These are phyloP conservation scores for Molorchus minor DNA, from an alignment of 2,888 invertebrate species.

Conservation along the genomic window DNA sequence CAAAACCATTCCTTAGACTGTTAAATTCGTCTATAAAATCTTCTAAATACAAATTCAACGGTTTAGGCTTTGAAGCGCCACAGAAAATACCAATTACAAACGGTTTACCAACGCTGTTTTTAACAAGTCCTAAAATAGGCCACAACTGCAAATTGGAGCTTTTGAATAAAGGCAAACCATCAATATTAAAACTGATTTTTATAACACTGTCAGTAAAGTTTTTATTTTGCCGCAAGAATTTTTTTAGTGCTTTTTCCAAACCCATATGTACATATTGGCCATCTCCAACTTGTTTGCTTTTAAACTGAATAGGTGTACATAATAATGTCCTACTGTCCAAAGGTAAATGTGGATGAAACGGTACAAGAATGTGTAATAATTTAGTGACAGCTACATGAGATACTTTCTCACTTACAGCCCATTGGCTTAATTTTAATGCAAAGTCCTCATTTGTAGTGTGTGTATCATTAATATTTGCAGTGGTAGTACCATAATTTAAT, in stretches of 20 bases:
- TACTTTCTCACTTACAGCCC: not conserved
- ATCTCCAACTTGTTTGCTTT: no score
- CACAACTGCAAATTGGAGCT: slow-evolving; percentile 20
- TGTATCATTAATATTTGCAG: no score
- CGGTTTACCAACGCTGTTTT: slow-evolving; percentile 9
- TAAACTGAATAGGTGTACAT: slow-evolving; percentile 1
- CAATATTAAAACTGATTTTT: slow-evolving; percentile 14
- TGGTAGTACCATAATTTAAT: no score
- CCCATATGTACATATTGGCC: slow-evolving; percentile 4
- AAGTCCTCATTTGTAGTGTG: no score
- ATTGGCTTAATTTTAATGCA: slow-evolving; percentile 2
- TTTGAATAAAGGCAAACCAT: slow-evolving; percentile 26
- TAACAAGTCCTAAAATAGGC: slow-evolving; percentile 26
- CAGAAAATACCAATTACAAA: slow-evolving; percentile 27
- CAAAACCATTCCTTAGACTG: no score
- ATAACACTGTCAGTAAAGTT: not conserved
- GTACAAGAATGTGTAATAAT: slow-evolving; percentile 1
- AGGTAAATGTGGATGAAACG: slow-evolving; percentile 8
- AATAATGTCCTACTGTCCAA: slow-evolving; percentile 4
- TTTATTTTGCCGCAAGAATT: not conserved
- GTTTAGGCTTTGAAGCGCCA: slow-evolving; percentile 22
- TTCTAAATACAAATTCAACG: slow-evolving; percentile 14
- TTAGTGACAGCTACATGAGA: not conserved
- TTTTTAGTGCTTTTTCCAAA: not conserved
- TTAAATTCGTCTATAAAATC: no score